Percentiles rank a stretch among this genome's conserved stretches.
phyloP scores from a whole-genome alignment of 2,797 vertebrate species.

The Erethizon dorsatum region DNA sequence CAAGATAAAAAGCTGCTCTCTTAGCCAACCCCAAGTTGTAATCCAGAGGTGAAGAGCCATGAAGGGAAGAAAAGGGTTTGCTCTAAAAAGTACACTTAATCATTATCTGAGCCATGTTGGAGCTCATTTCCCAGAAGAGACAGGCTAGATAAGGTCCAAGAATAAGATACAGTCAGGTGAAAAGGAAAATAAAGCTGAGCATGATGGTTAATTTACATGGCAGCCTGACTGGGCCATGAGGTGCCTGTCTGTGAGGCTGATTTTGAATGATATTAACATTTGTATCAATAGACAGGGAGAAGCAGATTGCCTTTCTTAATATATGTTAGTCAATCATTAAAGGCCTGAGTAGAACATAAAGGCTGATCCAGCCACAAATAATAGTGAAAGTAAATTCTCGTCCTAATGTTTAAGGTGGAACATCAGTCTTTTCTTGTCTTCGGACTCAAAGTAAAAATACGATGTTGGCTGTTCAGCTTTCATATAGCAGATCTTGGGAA shows the following conservation, averaged over 20 bases:
- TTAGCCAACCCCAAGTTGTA: background rate
- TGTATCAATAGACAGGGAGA: background rate
- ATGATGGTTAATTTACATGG: background rate
- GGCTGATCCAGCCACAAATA: background rate
- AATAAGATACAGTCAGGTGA: background rate
- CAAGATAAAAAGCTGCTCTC: background rate
- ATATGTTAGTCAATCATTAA: background rate
- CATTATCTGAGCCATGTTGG: background rate
- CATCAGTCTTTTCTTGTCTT: background rate
- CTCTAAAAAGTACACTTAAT: background rate
- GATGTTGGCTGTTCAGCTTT: background rate
- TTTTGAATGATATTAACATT: background rate
- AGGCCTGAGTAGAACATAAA: background rate
- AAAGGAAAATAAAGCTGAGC: background rate
- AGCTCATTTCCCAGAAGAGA: background rate
- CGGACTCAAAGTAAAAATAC: background rate
- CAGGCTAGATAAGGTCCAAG: background rate
- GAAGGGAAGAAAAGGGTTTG: background rate
- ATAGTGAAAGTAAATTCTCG: background rate
- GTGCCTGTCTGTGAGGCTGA: background rate
- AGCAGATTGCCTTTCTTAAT: background rate
- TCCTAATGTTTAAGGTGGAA: background rate
- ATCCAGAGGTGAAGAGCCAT: background rate
- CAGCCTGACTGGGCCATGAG: background rate
- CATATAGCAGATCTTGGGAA: background rate